Evolutionary conservation across 2,888 invertebrate species (phyloP).

Genomic region (Stenotaenia linearis): DNA sequence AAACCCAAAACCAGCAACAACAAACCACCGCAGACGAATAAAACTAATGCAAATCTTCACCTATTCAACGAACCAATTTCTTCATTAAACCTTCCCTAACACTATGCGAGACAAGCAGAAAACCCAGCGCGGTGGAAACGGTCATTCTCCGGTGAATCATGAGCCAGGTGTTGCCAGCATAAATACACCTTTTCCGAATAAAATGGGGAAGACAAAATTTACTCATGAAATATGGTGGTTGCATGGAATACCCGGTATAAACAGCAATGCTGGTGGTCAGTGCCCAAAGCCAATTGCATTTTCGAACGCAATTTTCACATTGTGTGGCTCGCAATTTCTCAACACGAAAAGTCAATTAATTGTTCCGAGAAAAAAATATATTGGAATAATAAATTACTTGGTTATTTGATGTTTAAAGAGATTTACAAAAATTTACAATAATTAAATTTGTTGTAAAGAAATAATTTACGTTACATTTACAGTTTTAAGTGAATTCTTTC

Average conservation of each 20-base stretch:
- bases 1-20: not conserved
- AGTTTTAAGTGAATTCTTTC: too few relatives aligned
- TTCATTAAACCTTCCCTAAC: constrained; percentile 11
- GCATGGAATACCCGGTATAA: not conserved
- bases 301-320: not conserved
- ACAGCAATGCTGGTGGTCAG: constrained; percentile 24
- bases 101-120: not conserved
- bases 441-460: too few relatives aligned
- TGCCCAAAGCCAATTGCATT: not conserved
- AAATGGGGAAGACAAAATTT: not conserved
- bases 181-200: not conserved
- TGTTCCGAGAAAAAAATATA: too few relatives aligned
- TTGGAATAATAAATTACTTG: too few relatives aligned
- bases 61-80: not conserved
- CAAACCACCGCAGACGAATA: not conserved
- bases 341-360: not conserved
- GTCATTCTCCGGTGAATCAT: not conserved
- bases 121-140: not conserved
- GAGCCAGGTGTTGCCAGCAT: not conserved
- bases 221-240: not conserved
- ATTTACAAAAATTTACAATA: too few relatives aligned
- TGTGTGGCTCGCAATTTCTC: not conserved
- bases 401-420: too few relatives aligned
- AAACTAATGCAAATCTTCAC: not conserved
- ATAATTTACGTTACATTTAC: too few relatives aligned